Conservation (phyloP, 2,113 vertebrate genomes). For the Aegypius monachus region DNA sequence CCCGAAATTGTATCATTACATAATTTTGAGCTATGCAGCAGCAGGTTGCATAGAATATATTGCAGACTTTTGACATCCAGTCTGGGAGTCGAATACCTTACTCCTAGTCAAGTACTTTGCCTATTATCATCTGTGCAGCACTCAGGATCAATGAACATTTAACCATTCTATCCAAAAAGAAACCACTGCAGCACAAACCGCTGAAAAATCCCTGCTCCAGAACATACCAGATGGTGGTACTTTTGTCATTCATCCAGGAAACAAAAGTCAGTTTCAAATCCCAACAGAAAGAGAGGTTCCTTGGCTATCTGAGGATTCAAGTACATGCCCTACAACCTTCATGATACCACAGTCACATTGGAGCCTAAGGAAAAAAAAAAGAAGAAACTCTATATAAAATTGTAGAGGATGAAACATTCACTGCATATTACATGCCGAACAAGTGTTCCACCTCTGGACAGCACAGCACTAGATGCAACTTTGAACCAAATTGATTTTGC, state of each 20-base stretch:
- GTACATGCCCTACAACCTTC: background rate
- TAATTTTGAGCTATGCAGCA: background rate
- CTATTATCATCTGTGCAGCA: background rate
- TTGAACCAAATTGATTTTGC: background rate
- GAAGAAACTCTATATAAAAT: background rate
- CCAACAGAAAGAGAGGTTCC: background rate
- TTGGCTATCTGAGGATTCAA: background rate
- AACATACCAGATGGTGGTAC: background rate
- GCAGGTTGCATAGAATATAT: background rate
- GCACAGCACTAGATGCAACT: background rate
- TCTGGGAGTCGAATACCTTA: background rate
- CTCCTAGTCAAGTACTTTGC: background rate
- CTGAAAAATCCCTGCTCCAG: background rate
- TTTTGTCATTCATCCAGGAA: background rate
- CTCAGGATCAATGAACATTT: background rate
- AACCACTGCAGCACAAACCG: background rate
- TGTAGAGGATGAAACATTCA: background rate
- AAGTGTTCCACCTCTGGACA: background rate
- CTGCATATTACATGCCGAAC: rapidly evolving
- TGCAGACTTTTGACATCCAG: background rate
- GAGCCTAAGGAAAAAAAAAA: background rate
- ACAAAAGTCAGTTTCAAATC: background rate
- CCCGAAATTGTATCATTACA: background rate
- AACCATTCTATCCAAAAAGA: background rate
- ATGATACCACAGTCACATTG: background rate